Conservation (phyloP, 2,888 invertebrate species). For the Seira musarum region DNA sequence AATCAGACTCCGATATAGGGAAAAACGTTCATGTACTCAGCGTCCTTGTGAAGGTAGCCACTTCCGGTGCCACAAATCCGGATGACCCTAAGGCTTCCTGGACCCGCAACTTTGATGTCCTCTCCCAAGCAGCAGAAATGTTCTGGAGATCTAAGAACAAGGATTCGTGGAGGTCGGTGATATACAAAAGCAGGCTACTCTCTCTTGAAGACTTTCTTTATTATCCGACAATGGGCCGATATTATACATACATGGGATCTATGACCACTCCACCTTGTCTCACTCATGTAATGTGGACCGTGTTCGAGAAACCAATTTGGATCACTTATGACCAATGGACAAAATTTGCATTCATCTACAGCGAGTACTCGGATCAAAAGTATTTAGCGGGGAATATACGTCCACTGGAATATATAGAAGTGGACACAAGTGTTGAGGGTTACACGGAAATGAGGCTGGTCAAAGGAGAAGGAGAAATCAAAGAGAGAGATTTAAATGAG, state of each 20-base stretch:
- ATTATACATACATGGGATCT: constrained; percentile 44
- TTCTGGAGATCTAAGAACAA: constrained; percentile 18
- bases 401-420: not conserved
- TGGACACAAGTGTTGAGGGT: not conserved
- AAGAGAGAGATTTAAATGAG: not conserved
- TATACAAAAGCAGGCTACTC: not conserved
- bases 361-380: constrained; percentile 33
- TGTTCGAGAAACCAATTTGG: constrained; percentile 41
- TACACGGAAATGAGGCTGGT: constrained; percentile 10
- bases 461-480: not conserved
- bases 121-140: constrained; percentile 35
- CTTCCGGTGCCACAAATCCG: not conserved
- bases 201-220: constrained; percentile 37
- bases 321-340: constrained; percentile 25
- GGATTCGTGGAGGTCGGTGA: not conserved
- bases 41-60: constrained; percentile 33
- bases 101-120: constrained; percentile 3
- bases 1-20: not conserved
- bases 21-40: constrained; percentile 14
- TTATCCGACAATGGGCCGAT: not conserved
- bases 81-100: not conserved
- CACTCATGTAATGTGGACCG: constrained; percentile 37
- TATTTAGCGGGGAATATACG: constrained; percentile 29
- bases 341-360: constrained; percentile 14
- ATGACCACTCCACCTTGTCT: constrained; percentile 50